These are phyloP conservation scores for Oreochromis tanganicae DNA, from an alignment of 2,113 vertebrate genomes.

Conservation along the genomic window DNA sequence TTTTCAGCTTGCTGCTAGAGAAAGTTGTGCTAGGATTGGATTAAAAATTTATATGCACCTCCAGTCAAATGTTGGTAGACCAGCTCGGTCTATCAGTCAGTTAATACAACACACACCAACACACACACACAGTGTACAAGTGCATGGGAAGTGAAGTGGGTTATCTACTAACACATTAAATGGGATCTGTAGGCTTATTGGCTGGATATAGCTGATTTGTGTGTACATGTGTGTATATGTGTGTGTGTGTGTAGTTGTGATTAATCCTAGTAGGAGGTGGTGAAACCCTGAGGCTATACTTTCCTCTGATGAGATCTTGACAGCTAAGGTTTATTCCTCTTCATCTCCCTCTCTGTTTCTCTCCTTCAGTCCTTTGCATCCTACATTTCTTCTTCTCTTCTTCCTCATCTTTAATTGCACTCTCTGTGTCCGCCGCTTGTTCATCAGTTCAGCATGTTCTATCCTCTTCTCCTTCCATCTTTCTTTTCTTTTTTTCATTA, in stretches of 20 bases:
- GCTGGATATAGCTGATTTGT: not conserved
- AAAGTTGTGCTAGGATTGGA: not conserved
- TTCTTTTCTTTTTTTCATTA: not conserved
- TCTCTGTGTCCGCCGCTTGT: not conserved
- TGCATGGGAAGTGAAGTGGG: not conserved
- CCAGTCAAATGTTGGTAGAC: not conserved
- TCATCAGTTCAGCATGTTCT: not conserved
- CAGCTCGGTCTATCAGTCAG: not conserved
- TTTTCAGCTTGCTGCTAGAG: not conserved
- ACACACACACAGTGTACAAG: not conserved
- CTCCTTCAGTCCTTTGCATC: not conserved
- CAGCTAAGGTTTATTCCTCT: constrained; percentile 51
- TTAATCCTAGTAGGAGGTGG: constrained; percentile 57
- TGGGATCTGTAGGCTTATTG: constrained; percentile 24
- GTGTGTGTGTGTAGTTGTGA: not conserved
- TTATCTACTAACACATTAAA: constrained; percentile 33
- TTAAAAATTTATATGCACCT: not conserved
- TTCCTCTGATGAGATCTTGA: constrained; percentile 62
- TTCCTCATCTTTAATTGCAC: constrained; percentile 13
- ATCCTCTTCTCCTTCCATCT: not conserved
- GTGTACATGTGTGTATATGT: not conserved
- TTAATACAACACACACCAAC: not conserved
- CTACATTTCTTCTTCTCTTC: not conserved
- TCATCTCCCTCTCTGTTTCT: constrained; percentile 3
- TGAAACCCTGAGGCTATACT: constrained; percentile 44